Evolutionary conservation across 2,797 vertebrate genomes (phyloP).

Genomic region (Hapalemur alaotrensis): DNA sequence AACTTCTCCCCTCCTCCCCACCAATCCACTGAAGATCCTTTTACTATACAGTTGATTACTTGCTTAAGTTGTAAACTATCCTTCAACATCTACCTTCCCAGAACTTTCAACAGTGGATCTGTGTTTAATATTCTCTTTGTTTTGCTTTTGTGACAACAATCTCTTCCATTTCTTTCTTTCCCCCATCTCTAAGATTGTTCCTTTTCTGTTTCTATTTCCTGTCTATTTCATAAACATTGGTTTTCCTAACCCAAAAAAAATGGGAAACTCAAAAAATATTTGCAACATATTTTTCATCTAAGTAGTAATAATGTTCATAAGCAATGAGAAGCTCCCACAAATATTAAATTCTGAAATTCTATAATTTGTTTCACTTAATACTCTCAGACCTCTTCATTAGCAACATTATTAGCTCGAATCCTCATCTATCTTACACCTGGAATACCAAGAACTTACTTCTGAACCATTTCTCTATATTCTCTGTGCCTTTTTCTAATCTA

Average conservation of each 20-base stretch:
- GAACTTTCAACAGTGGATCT: neutral
- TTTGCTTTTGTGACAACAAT: neutral
- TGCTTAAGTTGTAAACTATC: neutral
- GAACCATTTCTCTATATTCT: neutral
- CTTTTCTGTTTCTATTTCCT: neutral
- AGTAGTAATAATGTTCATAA: neutral
- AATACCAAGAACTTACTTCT: neutral
- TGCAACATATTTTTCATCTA: neutral
- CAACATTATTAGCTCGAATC: neutral
- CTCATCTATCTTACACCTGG: neutral
- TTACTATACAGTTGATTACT: neutral
- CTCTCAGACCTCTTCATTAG: neutral
- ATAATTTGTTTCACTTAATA: neutral
- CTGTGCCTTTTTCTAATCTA: neutral
- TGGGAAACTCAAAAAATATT: neutral
- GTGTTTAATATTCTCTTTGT: neutral
- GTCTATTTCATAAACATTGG: neutral
- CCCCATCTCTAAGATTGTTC: neutral
- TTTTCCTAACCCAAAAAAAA: conserved; percentile 24
- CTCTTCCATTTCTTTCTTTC: neutral
- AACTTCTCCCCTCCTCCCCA: neutral
- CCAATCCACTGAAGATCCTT: neutral
- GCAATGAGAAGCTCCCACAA: neutral
- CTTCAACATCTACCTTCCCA: neutral
- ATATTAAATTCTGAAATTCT: neutral